Conservation (phyloP, 2,888 invertebrate species). For the Hemaris fuciformis region DNA sequence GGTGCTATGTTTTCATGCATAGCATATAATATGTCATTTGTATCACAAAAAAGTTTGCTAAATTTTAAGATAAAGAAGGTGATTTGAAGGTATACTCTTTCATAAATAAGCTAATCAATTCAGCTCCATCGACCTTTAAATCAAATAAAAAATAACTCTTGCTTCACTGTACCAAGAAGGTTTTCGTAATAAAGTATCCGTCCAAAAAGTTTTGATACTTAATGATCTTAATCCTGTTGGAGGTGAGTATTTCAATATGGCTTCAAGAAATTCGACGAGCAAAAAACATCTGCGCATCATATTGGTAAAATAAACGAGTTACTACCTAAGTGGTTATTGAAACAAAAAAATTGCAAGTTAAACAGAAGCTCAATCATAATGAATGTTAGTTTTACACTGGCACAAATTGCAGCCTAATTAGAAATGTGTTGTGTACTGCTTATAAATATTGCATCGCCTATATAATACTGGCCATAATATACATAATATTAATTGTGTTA, state of each 20-base stretch:
- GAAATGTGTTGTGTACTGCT: not conserved
- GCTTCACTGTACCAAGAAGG: not conserved
- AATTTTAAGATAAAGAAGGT: not conserved
- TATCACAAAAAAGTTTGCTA: no score
- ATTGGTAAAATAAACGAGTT: not conserved
- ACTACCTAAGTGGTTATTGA: not conserved
- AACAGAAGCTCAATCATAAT: constrained; percentile 28
- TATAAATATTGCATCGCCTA: not conserved
- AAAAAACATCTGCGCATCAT: not conserved
- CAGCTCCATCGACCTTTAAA: not conserved
- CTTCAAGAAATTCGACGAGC: not conserved
- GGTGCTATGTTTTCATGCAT: no score
- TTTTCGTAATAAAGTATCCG: not conserved
- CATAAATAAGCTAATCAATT: not conserved
- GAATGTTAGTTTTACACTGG: constrained; percentile 13
- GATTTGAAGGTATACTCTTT: not conserved
- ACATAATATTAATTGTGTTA: not conserved
- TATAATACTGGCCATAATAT: not conserved
- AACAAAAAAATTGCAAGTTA: constrained; percentile 29
- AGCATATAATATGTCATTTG: no score
- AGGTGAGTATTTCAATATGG: not conserved
- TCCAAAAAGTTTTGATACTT: not conserved
- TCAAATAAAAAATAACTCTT: not conserved
- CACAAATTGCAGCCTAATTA: constrained; percentile 5
- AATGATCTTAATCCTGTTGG: not conserved